Conservation (phyloP, 2,113 vertebrate species). For the Pterocles gutturalis region DNA sequence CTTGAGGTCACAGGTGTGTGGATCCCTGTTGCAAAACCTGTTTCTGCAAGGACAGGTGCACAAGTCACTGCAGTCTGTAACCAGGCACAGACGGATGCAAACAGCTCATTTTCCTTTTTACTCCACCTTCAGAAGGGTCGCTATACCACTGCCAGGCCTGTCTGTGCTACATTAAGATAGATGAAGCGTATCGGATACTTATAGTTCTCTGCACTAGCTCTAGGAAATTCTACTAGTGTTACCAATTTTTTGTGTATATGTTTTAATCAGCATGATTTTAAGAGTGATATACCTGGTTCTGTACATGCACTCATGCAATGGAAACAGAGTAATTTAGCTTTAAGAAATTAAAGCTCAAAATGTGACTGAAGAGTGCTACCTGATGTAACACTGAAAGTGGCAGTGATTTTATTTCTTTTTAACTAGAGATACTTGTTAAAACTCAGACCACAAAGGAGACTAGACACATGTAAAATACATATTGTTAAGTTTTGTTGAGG, state of each 20-base stretch:
- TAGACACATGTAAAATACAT: neutral
- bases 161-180: neutral
- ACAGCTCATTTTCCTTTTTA: neutral
- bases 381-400: neutral
- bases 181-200: neutral
- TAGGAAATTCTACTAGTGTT: neutral
- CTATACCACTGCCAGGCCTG: accelerated
- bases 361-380: neutral
- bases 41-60: accelerated
- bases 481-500: neutral
- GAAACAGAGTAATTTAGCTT: neutral
- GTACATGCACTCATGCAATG: accelerated
- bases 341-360: neutral
- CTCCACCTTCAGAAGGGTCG: neutral
- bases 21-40: neutral
- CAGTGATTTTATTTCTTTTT: neutral
- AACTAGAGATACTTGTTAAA: neutral
- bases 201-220: neutral
- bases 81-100: neutral
- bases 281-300: neutral
- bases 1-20: neutral
- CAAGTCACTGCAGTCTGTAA: neutral
- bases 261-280: neutral
- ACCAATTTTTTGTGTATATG: neutral
- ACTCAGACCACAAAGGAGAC: neutral